Evolutionary conservation across 2,797 vertebrate genomes (phyloP).

Genomic region (Chrosomus eos): DNA sequence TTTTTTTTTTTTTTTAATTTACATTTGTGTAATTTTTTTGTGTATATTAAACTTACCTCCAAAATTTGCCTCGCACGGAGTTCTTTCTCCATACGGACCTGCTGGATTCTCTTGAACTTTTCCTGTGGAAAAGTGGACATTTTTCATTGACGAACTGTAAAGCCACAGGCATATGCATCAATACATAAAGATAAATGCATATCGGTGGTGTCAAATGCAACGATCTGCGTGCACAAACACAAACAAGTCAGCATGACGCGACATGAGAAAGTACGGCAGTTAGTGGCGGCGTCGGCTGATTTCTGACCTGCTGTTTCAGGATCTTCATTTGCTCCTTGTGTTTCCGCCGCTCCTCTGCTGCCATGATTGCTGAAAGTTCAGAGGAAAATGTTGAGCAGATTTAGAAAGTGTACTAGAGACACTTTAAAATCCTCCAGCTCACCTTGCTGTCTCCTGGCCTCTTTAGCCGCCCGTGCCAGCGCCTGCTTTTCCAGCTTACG

Average conservation of each 20-base stretch:
- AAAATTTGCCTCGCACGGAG: conserved; percentile 95
- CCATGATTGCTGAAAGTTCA: conserved; percentile 85
- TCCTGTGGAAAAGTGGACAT: conserved; percentile 76
- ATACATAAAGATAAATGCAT: not conserved
- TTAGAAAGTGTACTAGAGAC: not conserved
- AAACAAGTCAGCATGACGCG: not conserved
- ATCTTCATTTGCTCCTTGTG: conserved; percentile 96
- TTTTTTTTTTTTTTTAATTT: too few species aligned
- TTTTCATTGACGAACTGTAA: not conserved
- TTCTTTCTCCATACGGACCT: conserved; percentile 96
- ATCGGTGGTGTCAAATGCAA: not conserved
- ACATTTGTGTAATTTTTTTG: too few species aligned
- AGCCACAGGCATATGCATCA: not conserved
- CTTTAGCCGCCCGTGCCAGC: conserved; percentile 90
- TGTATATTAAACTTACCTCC: conserved; percentile 79
- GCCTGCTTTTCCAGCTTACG: conserved; percentile 94
- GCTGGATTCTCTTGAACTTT: conserved; percentile 96
- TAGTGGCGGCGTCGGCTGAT: not conserved
- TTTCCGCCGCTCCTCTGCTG: conserved; percentile 91
- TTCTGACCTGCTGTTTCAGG: conserved; percentile 92
- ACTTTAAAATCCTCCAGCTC: conserved; percentile 17
- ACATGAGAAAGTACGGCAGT: not conserved
- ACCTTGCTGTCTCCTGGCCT: conserved; percentile 94
- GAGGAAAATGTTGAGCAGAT: conserved; percentile 12
- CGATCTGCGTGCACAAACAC: not conserved